Base-by-base conservation (phyloP, 2,888 invertebrate genomes). In the Lottia scabra region DNA sequence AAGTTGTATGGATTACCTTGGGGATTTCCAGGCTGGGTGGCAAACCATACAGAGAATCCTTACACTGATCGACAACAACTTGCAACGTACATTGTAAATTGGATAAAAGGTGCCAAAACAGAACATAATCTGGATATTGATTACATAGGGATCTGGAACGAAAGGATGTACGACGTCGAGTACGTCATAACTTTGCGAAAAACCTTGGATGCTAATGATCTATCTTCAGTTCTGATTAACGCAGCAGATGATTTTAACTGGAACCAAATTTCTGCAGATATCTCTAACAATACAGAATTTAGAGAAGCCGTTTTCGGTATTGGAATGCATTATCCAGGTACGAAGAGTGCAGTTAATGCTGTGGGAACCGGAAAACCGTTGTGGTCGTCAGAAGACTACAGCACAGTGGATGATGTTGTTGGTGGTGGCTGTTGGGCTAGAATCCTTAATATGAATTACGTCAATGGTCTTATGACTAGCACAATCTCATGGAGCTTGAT, bases 11-110 rank as follows among this genome's bases (percentile, higher is more conserved):
- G 87, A 44, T 76, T 90, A 10, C 87, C 90, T 0, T 90, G 90
- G 90, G 85, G 86, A 1, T 90, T 89, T 74, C 90, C 90, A 6
- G 88, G 88, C 12, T 90, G 90, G 90, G 68, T 90, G 5, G 88
- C 87, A 1, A 79, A 80, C 43, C 84, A 83, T 15, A 79, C 76
- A n/a, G 62, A 77, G 43, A 79, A 80, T 72, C 89, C 90, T 0
- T 89, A 84, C 73, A 44, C 66, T 2, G 78, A 83, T 56, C 78
- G 78, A 2, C 63, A 74, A 0, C 44, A 77, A 16, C 80, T 84
- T 23, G 85, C 85, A 19, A 73, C 75, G 15, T 90, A 90, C 78
- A 81, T 88, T 12, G 71, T 86, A n/a, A 84, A 84, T 19, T 90
- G 87, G 87, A 80, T 90, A 27, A 77, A 74, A 44, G 88, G 88